Percentiles rank a stretch among this genome's conserved stretches.
Evolutionary conservation across 2,888 invertebrate genomes (phyloP).

Genomic region (Cantharis flavilabris): DNA sequence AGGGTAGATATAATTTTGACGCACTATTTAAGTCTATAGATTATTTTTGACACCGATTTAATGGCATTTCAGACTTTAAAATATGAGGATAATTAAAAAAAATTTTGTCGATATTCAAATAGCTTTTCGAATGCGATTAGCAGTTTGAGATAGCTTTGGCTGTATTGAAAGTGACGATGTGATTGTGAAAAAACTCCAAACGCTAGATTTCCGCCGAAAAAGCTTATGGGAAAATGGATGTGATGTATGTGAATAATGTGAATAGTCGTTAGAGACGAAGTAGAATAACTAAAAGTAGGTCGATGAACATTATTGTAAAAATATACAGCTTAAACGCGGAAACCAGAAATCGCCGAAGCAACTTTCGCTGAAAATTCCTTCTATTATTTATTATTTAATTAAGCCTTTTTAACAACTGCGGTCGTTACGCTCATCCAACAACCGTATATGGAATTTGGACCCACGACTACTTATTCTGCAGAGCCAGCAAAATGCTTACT

Average conservation of each 20-base stretch:
- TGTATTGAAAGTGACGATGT: neutral
- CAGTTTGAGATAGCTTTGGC: neutral
- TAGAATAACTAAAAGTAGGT: neutral
- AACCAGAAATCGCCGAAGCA: neutral
- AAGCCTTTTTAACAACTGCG: neutral
- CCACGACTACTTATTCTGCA: neutral
- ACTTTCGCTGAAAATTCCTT: neutral
- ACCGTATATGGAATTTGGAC: neutral
- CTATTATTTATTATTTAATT: neutral
- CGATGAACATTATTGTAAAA: neutral
- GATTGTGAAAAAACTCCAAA: neutral
- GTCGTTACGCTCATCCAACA: neutral
- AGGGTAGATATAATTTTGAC: neutral
- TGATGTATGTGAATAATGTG: neutral
- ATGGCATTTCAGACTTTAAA: neutral
- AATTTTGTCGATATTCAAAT: neutral
- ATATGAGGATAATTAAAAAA: neutral
- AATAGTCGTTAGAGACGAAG: neutral
- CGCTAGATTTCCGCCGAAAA: neutral
- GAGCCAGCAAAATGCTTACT: neutral
- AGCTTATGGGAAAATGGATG: neutral
- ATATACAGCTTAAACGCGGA: neutral
- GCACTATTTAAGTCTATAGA: neutral
- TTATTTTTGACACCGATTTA: neutral
- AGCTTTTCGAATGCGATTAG: neutral